These are phyloP conservation scores for Gisinianus flammeolus DNA, from an alignment of 2,888 invertebrate genomes.

Conservation along the genomic window DNA sequence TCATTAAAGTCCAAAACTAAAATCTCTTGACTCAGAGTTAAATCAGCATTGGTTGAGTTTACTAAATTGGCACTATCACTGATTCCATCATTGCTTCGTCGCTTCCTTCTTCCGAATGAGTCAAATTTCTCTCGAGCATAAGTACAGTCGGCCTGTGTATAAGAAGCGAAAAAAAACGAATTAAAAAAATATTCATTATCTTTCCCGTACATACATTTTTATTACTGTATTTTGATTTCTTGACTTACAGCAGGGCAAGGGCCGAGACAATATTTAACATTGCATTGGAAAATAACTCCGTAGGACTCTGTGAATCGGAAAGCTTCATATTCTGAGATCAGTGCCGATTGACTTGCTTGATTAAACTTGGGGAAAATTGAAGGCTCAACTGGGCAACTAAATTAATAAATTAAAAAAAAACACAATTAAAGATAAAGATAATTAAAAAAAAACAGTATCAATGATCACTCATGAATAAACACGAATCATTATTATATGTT, in stretches of 20 bases:
- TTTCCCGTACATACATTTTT: not conserved
- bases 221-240: not conserved
- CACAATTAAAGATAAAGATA: not conserved
- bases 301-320: conserved; percentile 96
- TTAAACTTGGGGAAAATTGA: conserved; percentile 92
- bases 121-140: conserved; percentile 89
- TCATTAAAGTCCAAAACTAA: conserved; percentile 91
- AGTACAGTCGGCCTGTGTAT: conserved; percentile 80
- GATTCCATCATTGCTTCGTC: conserved; percentile 67
- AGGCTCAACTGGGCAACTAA: conserved; percentile 87
- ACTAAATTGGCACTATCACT: conserved; percentile 66
- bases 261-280: conserved; percentile 93
- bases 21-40: conserved; percentile 94
- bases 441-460: conserved; percentile 2
- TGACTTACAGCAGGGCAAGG: conserved; percentile 88
- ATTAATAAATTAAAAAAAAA: not conserved
- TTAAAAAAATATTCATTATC: conserved; percentile 14
- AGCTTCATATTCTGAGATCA: conserved; percentile 90
- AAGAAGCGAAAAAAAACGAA: conserved; percentile 44
- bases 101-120: conserved; percentile 88
- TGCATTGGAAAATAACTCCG: conserved; percentile 96
- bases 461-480: not conserved
- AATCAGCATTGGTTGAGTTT: conserved; percentile 74
- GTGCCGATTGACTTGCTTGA: conserved; percentile 81
- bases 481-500: not conserved